A percentile compares a stretch with the other conserved stretches of the same genome.
These are phyloP conservation scores for Rhagoletis pomonella DNA, from an alignment of 1,140 invertebrate species.

Conservation along the genomic window DNA sequence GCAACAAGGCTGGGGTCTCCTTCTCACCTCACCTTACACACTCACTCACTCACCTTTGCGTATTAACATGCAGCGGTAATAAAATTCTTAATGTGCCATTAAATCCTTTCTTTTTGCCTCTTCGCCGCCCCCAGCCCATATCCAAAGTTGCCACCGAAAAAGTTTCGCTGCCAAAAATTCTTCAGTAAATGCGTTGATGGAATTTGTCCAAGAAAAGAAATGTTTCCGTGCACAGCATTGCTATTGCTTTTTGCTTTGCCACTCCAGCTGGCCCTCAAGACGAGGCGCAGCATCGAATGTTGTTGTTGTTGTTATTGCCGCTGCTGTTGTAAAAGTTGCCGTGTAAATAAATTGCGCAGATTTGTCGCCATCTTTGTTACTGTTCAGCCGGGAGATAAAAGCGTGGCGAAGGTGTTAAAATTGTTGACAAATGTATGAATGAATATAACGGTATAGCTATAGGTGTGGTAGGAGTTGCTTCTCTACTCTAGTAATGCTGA, in stretches of 20 bases:
- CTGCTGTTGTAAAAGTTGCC: constrained; percentile 36
- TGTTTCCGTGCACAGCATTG: constrained; percentile 13
- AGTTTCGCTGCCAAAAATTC: constrained; percentile 47
- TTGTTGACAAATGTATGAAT: constrained; percentile 38
- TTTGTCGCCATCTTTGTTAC: constrained; percentile 51
- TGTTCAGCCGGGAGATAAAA: neutral
- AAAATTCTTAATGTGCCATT: constrained; percentile 55
- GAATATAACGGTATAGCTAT: neutral
- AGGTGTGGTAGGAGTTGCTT: neutral
- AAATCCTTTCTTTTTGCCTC: constrained; percentile 44
- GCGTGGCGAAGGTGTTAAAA: constrained; percentile 41
- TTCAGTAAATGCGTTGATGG: constrained; percentile 32
- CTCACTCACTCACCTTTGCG: constrained; percentile 12
- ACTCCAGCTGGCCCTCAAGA: neutral
- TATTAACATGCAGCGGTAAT: constrained; percentile 39
- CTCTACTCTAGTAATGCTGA: neutral
- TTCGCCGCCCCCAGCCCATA: neutral
- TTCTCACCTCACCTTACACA: neutral
- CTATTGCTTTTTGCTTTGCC: neutral
- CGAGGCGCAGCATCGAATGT: neutral
- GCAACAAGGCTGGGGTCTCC: neutral
- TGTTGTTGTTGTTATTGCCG: neutral
- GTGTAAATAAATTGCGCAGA: constrained; percentile 53
- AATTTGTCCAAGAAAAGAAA: constrained; percentile 52
- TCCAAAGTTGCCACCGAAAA: neutral